Base-by-base conservation (phyloP, 2,888 invertebrate species). In the Gymnoscelis rufifasciata region DNA sequence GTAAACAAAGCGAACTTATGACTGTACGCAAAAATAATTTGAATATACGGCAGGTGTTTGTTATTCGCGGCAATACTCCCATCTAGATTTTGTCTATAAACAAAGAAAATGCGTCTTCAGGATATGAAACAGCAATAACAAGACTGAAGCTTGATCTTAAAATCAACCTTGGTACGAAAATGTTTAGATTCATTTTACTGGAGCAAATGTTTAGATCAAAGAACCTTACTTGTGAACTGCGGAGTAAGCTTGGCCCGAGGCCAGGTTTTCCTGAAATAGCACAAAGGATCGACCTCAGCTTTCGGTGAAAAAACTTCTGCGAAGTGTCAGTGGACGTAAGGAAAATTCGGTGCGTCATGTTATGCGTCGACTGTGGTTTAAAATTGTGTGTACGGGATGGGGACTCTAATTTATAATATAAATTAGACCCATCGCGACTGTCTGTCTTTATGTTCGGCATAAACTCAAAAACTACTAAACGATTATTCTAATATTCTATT, bases 231-330 rank as follows among this genome's bases (percentile, higher is more conserved):
- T 66, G 56, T 64, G 58, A 75, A 78, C 70, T 86, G 75, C 83
- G 74, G 71, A 74, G 60, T 63, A 64, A 60, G 64, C 55, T 77
- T 88, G 88, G 87, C 83, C 60, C 54, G 52, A 43, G 52, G 79
- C 88, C 88, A 88, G 71, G 45, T 80, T 78, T 73, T 79, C 84
- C 86, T 80, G 77, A 87, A 88, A 87, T 88, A 88, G 86, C 87
- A 88, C 88, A 88, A 88, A 88, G 88, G 83, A 87, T 80, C 74
- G 79, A 80, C 81, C 82, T 81, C 74, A 74, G 65, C 63, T 72
- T 71, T 68, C 59, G 70, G 62, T 71, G 71, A 73, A 78, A 74
- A 83, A 79, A 76, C 71, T 83, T 83, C 80, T 83, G 81, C 72
- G 78, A 83, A 84, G 75, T 79, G 78, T 79, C 78, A 74, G 74